Evolutionary conservation across 2,113 vertebrate species (phyloP).

Genomic region (Smithornis capensis): DNA sequence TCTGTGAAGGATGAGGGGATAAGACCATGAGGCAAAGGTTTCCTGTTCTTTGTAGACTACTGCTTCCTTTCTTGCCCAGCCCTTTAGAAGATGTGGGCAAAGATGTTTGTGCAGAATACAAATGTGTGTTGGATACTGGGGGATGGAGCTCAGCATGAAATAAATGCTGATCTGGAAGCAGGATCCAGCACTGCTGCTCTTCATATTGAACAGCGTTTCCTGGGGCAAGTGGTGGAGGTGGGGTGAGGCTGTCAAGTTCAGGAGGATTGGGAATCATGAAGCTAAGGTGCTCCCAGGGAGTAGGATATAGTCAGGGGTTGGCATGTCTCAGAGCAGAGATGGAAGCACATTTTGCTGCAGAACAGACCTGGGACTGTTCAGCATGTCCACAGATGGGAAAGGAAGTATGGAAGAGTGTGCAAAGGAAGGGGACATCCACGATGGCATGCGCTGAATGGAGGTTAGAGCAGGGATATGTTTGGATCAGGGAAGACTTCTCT

Average conservation of each 20-base stretch:
- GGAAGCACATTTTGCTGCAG: not conserved
- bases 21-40: not conserved
- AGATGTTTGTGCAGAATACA: constrained; percentile 18
- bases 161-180: not conserved
- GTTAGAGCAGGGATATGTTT: not conserved
- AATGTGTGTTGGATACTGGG: not conserved
- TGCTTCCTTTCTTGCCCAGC: not conserved
- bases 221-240: not conserved
- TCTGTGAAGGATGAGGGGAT: not conserved
- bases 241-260: not conserved
- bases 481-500: not conserved
- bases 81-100: not conserved
- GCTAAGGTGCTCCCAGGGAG: not conserved
- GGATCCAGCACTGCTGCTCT: not conserved
- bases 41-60: not conserved
- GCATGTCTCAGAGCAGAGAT: not conserved
- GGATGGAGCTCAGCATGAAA: not conserved
- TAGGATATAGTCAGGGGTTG: not conserved
- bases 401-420: fast-evolving
- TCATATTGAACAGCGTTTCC: not conserved
- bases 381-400: not conserved
- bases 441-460: not conserved
- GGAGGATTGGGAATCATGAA: not conserved
- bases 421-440: not conserved
- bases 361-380: not conserved